phyloP scores from a whole-genome alignment of 2,797 vertebrate genomes.

The Lateolabrax maculatus region DNA sequence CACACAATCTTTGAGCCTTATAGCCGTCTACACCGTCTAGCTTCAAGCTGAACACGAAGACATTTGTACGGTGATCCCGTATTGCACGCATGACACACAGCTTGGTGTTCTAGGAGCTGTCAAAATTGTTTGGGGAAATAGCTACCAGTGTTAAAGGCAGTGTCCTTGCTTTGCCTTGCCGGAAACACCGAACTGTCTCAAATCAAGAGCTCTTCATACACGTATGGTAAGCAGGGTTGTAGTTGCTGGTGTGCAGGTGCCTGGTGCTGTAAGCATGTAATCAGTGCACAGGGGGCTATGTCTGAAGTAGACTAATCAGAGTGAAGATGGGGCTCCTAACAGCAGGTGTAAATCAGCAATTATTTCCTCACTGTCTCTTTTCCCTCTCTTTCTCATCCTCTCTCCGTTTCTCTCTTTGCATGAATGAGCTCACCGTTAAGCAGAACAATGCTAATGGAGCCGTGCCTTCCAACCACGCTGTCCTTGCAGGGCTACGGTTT shows the following conservation, averaged over 20 bases:
- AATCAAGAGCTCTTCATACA: slow-evolving; percentile 59
- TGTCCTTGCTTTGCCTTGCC: slow-evolving; percentile 19
- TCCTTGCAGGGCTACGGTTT: slow-evolving; percentile 3
- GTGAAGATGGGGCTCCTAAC: slow-evolving; percentile 60
- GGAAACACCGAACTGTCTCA: slow-evolving; percentile 31
- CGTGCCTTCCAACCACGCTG: slow-evolving; percentile 5
- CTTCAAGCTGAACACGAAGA: slow-evolving; percentile 38
- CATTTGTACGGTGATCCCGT: slow-evolving; percentile 1
- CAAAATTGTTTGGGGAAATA: slow-evolving; percentile 30
- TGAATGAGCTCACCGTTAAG: slow-evolving; percentile 54
- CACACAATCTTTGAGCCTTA: not conserved
- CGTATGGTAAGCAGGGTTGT: slow-evolving; percentile 17
- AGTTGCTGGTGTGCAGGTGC: slow-evolving; percentile 62
- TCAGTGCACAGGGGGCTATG: slow-evolving; percentile 59
- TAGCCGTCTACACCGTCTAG: not conserved
- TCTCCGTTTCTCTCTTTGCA: slow-evolving; percentile 31
- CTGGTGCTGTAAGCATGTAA: slow-evolving; percentile 59
- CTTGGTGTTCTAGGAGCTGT: slow-evolving; percentile 12
- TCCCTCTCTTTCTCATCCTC: slow-evolving; percentile 9
- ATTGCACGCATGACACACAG: not conserved
- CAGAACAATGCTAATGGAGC: slow-evolving; percentile 54
- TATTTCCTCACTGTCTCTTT: slow-evolving; percentile 52
- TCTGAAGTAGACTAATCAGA: slow-evolving; percentile 76
- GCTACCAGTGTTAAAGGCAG: slow-evolving; percentile 11
- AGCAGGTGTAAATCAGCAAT: slow-evolving; percentile 71